Percentiles rank a stretch among this genome's conserved stretches.
Evolutionary conservation across 1,140 invertebrate genomes (phyloP).

Genomic region (Drosophila hydei): DNA sequence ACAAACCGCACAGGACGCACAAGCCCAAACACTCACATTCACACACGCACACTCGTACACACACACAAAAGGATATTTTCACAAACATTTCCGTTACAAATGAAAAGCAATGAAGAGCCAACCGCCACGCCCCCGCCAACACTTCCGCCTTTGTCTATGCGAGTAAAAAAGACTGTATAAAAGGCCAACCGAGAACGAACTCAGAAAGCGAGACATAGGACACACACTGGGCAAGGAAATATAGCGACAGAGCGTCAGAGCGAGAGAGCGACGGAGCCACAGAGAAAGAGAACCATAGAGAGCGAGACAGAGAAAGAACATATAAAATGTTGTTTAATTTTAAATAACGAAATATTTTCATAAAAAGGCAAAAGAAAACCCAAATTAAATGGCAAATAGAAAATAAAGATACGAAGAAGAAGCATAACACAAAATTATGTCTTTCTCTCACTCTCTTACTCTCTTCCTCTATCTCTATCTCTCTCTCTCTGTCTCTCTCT

Average conservation of each 20-base stretch:
- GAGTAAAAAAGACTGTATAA: conserved; percentile 13
- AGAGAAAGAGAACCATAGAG: not conserved
- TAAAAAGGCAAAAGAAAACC: not conserved
- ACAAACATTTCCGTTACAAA: conserved; percentile 81
- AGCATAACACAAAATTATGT: not conserved
- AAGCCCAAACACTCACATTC: conserved; percentile 22
- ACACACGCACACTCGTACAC: conserved; percentile 17
- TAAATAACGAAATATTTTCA: conserved; percentile 61
- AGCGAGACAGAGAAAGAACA: not conserved
- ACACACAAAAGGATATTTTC: conserved; percentile 69
- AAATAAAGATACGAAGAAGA: not conserved
- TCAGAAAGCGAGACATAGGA: conserved; percentile 3
- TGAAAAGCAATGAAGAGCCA: conserved; percentile 70
- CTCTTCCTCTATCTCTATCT: not conserved
- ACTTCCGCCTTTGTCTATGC: conserved; percentile 77
- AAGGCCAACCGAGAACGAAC: not conserved
- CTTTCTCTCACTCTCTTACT: not conserved
- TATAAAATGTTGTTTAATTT: conserved; percentile 81
- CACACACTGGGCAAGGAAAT: not conserved
- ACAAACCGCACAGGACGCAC: conserved; percentile 24
- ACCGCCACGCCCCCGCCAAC: conserved; percentile 17
- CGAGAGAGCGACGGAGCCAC: not conserved
- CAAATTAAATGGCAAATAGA: not conserved
- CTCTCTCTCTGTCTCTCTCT: not conserved
- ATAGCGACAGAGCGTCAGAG: not conserved